These are phyloP conservation scores for Sapajus apella DNA, from an alignment of 2,113 vertebrate species.

Conservation along the genomic window DNA sequence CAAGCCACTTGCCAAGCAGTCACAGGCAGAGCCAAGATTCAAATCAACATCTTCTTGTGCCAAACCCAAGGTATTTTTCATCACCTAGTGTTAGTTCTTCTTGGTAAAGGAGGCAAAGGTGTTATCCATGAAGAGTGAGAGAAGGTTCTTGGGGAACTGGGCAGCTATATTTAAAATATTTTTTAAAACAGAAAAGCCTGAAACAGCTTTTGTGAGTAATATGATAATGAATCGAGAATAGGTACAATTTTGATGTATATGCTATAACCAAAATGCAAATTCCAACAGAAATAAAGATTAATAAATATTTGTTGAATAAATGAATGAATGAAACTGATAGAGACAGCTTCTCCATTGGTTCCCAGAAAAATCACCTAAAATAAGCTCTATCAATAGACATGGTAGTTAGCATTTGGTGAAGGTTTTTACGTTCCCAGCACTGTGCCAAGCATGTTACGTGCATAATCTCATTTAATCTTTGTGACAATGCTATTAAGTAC, in stretches of 20 bases:
- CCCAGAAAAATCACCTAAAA: background rate
- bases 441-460: background rate
- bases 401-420: background rate
- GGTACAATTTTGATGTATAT: background rate
- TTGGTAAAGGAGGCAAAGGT: conserved; percentile 34
- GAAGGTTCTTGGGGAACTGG: background rate
- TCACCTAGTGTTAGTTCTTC: background rate
- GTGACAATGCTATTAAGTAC: background rate
- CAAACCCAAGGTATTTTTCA: conserved; percentile 44
- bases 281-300: background rate
- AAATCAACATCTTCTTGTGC: background rate
- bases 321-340: background rate
- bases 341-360: background rate
- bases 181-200: background rate
- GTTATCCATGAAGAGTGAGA: conserved; percentile 29
- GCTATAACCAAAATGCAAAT: conserved; percentile 8
- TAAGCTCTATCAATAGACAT: background rate
- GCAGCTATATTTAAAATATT: background rate
- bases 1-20: conserved; percentile 1
- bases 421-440: background rate
- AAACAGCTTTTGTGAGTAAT: background rate
- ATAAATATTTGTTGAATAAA: background rate
- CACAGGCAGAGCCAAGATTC: conserved; percentile 24
- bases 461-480: background rate
- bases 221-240: background rate